Evolutionary conservation across 2,888 invertebrate genomes (phyloP), one percentile per base, ranked within the genome.

Genomic region (Watsonalla cultraria): DNA sequence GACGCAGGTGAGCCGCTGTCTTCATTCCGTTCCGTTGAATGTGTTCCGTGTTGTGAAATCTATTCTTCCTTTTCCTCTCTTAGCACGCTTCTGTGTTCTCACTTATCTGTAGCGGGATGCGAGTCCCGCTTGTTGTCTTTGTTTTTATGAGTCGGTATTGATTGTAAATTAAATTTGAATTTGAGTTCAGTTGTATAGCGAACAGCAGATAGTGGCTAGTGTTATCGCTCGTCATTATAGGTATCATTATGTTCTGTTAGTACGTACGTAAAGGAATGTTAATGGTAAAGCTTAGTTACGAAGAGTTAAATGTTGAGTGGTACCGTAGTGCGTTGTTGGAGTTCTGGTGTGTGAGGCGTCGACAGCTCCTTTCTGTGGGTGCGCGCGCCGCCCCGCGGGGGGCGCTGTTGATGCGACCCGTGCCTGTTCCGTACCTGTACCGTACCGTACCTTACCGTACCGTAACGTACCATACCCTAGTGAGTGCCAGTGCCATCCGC

Each of bases 1-100:
- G 99, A 94, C 97, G 99, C 97, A 98, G 99, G 99, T 99, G 96
- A 96, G 96, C 94, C 92, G 92, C 92, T 91, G 91, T 92, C 90
- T 90, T 91, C 91, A 86, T 83, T 89, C 87, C 86, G 87, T 84
- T 87, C 91, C 91, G 86, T 92, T 92, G 92, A 92, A 90, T 89
- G 92, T 92, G 88, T 88, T 88, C 92, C 91, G 90, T 91, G 89
- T 91, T 91, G 88, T 91, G 87, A 88, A 73, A 86, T 89, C 85
- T 86, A 84, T 89, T 86, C 85, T 87, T 90, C 86, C 88, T 89
- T 88, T 85, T 86, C 87, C 87, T 90, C 87, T 91, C 90, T 91
- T 90, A 90, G 91, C 91, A 91, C 91, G 91, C 91, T 92, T 91
- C 91, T 91, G 90, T 91, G 91, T 91, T 90, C 88, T 90, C 90